Evolutionary conservation across 2,113 vertebrate species (phyloP), one percentile per base, ranked within the genome.

Genomic region (pig (Sus scrofa)): DNA sequence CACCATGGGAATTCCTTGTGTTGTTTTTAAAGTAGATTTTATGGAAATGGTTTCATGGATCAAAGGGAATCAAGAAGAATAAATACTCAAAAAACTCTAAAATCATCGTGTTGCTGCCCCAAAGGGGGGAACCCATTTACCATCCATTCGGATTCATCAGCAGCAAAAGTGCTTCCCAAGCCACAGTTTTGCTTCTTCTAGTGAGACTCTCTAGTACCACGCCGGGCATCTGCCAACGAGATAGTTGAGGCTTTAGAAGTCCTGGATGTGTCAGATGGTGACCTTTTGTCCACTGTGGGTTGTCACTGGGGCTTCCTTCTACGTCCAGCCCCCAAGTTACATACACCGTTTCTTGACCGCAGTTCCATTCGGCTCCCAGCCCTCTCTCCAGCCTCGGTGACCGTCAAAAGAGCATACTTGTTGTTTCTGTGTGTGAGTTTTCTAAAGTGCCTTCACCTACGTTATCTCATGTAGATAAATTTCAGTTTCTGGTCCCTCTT

Each of bases 11-110:
- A 44, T 8, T 44, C 44, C 44, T 84, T 86, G 50, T 73, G 68
- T 70, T 75, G 13, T 88, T 75, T 85, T 94, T 34, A 79, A 32
- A 39, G 12, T 88, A 83, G 67, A 91, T 84, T 93, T 96, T 93
- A 18, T 63, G 32, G 60, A 94, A 91, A 60, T 92, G 8, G 89
- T 60, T 77, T 84, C 68, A 19, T 74, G 20, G 34, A 52, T 71
- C 32, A 39, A 60, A 94, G 84, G 63, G 37, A 78, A 62, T 87
- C 81, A 63, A 88, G 65, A 27, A 22, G 24, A 93, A 60, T 54
- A 32, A 82, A 44, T 4, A 6, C 67, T 77, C 54, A 37, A 63
- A 63, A 65, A 50, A 44, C 67, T 50, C 16, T 19, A 27, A 32
- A 27, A 39, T 71, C 26, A 11, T 52, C 44, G 3, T 11, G 24